Evolutionary conservation across 1,140 invertebrate species (phyloP).

Genomic region (Euwallacea fornicatus): DNA sequence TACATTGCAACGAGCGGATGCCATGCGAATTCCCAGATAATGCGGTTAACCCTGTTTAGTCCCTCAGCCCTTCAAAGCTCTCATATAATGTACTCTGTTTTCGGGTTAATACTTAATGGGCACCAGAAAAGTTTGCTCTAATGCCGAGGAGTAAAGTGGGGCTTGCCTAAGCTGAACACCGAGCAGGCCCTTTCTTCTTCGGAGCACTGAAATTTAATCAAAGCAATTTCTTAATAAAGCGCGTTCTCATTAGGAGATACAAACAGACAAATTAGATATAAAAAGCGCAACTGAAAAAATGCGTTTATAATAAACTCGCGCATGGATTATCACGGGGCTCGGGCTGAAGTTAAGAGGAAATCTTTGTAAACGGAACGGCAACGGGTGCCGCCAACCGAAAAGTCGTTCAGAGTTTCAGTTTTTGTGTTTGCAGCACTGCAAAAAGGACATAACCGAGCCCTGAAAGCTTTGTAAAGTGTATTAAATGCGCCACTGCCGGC

Average conservation of each 20-base stretch:
- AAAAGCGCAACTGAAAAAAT: conserved; percentile 22
- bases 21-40: conserved; percentile 40
- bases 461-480: conserved; percentile 43
- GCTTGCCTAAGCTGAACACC: too few species aligned
- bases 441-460: conserved; percentile 39
- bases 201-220: too few species aligned
- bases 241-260: conserved; percentile 22
- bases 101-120: neutral
- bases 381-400: conserved; percentile 37
- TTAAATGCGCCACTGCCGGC: conserved; percentile 32
- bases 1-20: conserved; percentile 39
- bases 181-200: too few species aligned
- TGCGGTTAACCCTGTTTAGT: conserved; percentile 44
- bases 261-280: conserved; percentile 20
- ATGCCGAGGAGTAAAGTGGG: too few species aligned
- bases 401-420: conserved; percentile 36
- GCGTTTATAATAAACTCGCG: conserved; percentile 37
- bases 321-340: conserved; percentile 28
- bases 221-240: too few species aligned
- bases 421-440: conserved; percentile 34
- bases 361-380: conserved; percentile 31
- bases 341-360: conserved; percentile 30
- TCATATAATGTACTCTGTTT: neutral
- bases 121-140: too few species aligned
- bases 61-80: conserved; percentile 32